A percentile compares a stretch with the other conserved stretches of the same genome.
phyloP scores from a whole-genome alignment of 2,888 invertebrate species.

The Eupithecia insigniata region DNA sequence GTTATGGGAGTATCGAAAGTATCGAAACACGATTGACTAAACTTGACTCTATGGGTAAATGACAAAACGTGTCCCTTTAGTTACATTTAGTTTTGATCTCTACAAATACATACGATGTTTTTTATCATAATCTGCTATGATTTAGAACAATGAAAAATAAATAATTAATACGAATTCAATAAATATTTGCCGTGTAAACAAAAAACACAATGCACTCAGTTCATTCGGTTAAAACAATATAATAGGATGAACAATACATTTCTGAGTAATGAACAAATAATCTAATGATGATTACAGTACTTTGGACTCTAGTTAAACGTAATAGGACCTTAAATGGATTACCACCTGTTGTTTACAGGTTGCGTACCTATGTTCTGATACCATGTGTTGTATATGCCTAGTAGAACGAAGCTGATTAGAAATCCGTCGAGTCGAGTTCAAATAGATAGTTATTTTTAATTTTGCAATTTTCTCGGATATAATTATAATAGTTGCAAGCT shows the following conservation, averaged over 20 bases:
- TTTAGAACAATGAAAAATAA: not conserved
- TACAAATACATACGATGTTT: not conserved
- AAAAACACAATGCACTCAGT: not conserved
- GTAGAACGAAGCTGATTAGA: not conserved
- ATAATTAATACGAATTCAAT: not conserved
- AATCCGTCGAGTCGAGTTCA: not conserved
- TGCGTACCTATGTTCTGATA: not conserved
- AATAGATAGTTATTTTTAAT: no score
- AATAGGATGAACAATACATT: constrained; percentile 14
- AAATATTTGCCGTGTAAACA: not conserved
- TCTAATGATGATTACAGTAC: constrained; percentile 15
- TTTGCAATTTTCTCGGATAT: no score
- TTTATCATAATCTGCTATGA: not conserved
- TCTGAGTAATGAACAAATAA: constrained; percentile 19
- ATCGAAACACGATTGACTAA: no score
- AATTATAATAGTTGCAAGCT: no score
- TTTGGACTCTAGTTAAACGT: constrained; percentile 1
- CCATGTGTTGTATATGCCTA: not conserved
- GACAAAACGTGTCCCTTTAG: not conserved
- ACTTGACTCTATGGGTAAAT: no score
- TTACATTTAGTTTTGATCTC: not conserved
- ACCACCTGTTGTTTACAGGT: constrained; percentile 11
- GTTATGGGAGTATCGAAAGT: no score
- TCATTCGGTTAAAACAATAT: constrained; percentile 13
- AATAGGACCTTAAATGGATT: constrained; percentile 1